Percentiles rank a stretch among this genome's conserved stretches.
Conservation (phyloP, 2,113 vertebrate species). For the Limanda limanda region DNA sequence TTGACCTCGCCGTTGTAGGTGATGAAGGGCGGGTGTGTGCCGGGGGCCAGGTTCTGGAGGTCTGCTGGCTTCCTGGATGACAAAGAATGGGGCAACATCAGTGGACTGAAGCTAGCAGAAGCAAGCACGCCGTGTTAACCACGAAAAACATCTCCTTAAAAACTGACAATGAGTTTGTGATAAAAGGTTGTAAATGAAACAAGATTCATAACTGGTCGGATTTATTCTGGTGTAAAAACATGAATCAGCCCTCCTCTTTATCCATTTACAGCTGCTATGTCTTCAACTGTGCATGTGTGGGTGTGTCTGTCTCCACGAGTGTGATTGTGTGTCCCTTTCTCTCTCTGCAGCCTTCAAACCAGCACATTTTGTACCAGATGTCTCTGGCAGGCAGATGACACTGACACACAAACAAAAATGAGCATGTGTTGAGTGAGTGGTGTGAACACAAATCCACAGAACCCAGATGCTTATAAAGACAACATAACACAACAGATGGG, state of each 20-base stretch:
- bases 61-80: conserved; percentile 94
- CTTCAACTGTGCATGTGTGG: conserved; percentile 3
- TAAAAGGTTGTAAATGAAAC: too few species aligned
- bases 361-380: conserved; percentile 74
- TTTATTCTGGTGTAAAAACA: too few species aligned
- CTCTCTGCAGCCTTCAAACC: conserved; percentile 46
- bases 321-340: background rate
- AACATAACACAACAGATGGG: background rate
- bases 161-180: too few species aligned
- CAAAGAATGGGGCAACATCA: background rate
- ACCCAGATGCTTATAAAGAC: background rate
- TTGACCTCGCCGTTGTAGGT: conserved; percentile 97
- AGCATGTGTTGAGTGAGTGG: conserved; percentile 66
- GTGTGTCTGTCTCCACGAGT: conserved; percentile 15
- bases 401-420: conserved; percentile 60
- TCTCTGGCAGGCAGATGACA: conserved; percentile 65
- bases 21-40: conserved; percentile 97
- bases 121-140: too few species aligned
- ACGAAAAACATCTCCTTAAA: too few species aligned
- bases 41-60: conserved; percentile 97
- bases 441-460: conserved; percentile 49
- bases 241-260: background rate
- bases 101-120: background rate
- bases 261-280: conserved; percentile 20
- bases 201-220: too few species aligned